Evolutionary conservation across 2,113 vertebrate genomes (phyloP).

Genomic region (Sardina pilchardus): DNA sequence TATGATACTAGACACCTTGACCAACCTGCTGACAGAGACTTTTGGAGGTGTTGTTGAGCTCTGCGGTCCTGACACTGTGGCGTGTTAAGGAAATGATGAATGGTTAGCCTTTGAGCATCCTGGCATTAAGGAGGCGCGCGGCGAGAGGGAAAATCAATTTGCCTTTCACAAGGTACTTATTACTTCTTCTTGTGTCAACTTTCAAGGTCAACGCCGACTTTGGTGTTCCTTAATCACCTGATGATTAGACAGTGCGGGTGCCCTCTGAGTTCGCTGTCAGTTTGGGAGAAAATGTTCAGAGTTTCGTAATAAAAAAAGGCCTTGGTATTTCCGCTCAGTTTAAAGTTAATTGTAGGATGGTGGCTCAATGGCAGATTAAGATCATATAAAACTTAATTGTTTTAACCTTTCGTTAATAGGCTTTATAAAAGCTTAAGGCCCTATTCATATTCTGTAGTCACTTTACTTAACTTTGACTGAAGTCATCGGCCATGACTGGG

Average conservation of each 20-base stretch:
- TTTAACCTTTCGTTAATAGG: not conserved
- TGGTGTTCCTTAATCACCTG: not conserved
- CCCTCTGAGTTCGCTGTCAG: not conserved
- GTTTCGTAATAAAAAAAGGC: not conserved
- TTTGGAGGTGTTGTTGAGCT: not conserved
- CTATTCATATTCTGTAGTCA: not conserved
- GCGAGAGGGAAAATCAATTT: not conserved
- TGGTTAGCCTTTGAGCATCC: not conserved
- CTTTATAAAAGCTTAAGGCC: not conserved
- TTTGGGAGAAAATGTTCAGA: not conserved
- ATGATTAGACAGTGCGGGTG: not conserved
- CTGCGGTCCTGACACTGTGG: not conserved
- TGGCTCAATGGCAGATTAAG: not conserved
- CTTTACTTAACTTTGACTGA: not conserved
- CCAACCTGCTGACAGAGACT: not conserved
- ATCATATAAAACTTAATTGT: no score
- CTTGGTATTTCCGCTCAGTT: no score
- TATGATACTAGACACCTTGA: not conserved
- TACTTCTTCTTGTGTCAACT: not conserved
- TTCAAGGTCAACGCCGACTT: not conserved
- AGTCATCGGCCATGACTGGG: not conserved
- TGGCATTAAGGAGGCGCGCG: not conserved
- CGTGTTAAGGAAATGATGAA: conserved; percentile 7
- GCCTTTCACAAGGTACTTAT: not conserved
- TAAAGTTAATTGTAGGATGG: not conserved